Conservation (phyloP, 2,113 vertebrate species). For the Ibidorhyncha struthersii region DNA sequence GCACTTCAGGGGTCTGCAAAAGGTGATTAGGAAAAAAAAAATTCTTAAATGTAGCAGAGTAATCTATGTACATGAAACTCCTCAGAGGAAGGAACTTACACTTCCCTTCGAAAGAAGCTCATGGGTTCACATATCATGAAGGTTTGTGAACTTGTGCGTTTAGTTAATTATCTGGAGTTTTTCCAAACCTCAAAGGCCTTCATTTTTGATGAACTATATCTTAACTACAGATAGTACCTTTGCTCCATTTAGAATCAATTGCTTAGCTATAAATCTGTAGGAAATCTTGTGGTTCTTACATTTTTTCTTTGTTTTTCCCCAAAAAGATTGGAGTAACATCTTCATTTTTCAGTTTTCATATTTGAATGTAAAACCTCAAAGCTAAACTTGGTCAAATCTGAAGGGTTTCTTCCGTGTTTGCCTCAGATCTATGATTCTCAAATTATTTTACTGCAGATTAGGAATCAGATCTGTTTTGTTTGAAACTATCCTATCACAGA, state of each 20-base stretch:
- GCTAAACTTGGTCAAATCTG: not conserved
- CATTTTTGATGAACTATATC: not conserved
- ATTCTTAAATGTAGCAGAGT: not conserved
- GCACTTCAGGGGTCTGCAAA: not conserved
- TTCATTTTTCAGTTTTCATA: not conserved
- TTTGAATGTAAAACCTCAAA: not conserved
- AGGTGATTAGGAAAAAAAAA: not conserved
- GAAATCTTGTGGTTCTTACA: not conserved
- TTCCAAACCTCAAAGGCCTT: not conserved
- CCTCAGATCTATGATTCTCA: not conserved
- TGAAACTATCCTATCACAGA: not conserved
- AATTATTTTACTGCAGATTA: not conserved
- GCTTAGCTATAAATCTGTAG: not conserved
- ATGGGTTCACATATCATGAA: rapidly evolving
- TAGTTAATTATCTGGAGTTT: not conserved
- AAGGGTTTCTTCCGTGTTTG: not conserved
- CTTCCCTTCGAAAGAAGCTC: not conserved
- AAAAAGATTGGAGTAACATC: not conserved
- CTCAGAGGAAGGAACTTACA: not conserved
- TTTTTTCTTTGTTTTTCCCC: not conserved
- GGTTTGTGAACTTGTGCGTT: not conserved
- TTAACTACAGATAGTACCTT: not conserved
- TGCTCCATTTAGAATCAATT: not conserved
- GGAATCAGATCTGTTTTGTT: not conserved
- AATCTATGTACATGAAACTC: not conserved